phyloP scores from a whole-genome alignment of 2,888 invertebrate genomes.

The Idaea biselata region DNA sequence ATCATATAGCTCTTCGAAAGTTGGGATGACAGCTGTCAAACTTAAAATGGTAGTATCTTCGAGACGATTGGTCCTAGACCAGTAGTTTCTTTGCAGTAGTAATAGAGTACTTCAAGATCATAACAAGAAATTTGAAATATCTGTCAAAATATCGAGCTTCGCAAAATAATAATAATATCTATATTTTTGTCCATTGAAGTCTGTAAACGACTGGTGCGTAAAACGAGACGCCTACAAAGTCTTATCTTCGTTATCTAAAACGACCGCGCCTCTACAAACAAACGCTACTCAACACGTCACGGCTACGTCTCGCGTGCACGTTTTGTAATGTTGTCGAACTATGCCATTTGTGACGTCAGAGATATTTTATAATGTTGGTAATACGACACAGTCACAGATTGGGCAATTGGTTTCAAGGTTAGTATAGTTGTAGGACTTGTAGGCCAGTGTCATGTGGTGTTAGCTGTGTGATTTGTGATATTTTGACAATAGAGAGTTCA shows the following conservation, averaged over 20 bases:
- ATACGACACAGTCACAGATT: background rate
- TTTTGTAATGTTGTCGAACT: background rate
- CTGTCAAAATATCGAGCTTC: no score
- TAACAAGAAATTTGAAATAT: no score
- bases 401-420: background rate
- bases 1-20: no score
- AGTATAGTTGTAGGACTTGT: background rate
- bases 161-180: no score
- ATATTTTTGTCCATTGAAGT: background rate
- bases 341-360: background rate
- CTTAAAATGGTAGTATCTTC: no score
- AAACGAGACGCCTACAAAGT: background rate
- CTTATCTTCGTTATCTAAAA: background rate
- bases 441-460: background rate
- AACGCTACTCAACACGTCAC: background rate
- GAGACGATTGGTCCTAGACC: no score
- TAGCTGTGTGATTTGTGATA: background rate
- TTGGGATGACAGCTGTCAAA: no score
- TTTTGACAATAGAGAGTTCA: background rate
- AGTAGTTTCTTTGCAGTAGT: no score
- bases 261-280: background rate
- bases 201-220: background rate
- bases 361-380: background rate
- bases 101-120: no score
- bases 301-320: background rate